Evolutionary conservation across 2,797 vertebrate species (phyloP), one percentile per base, ranked within the genome.

Genomic region (Rhynchotus rufescens): DNA sequence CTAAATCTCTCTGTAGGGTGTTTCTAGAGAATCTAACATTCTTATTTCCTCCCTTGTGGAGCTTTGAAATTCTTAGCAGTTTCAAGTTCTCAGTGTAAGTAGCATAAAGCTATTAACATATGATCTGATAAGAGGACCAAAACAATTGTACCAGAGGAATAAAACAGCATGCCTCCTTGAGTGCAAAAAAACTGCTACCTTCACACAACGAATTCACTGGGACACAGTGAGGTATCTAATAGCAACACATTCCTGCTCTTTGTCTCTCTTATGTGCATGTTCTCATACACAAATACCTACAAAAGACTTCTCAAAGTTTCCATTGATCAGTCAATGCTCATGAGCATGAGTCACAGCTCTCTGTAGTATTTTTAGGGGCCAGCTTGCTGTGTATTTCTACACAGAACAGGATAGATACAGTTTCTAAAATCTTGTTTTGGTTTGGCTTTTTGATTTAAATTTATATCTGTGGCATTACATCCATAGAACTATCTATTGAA

Each of bases 31-130:
- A 91, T 73, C 73, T 80, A 52, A 47, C 16, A 45, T 57, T 91
- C 59, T 77, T 78, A 60, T 47, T 75, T 87, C 51, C 34, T 86
- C 19, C 54, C 45, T 88, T 30, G 45, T 0, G 38, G 51, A 73
- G 79, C 86, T 92, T 88, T 92, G 76, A 95, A 92, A 93, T 87
- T 74, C 87, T 65, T 67, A 57, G 66, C 67, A 52, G 66, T 91
- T 95, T 86, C 66, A 51, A 95, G 49, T 59, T 93, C 79, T 95
- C 32, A 22, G 5, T 64, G 15, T 51, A 86, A 17, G 78, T 56
- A 86, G 47, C 25, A 77, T 66, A 61, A 91, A 82, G 59, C 79
- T 86, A 78, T 91, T 90, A 91, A 83, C 61, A 78, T 84, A 34
- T 22, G 45, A 38, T 82, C 81, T 80, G 91, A 78, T 84, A 90